These are phyloP conservation scores for Berghia stephanieae DNA, from an alignment of 1,140 invertebrate genomes.

Conservation along the genomic window DNA sequence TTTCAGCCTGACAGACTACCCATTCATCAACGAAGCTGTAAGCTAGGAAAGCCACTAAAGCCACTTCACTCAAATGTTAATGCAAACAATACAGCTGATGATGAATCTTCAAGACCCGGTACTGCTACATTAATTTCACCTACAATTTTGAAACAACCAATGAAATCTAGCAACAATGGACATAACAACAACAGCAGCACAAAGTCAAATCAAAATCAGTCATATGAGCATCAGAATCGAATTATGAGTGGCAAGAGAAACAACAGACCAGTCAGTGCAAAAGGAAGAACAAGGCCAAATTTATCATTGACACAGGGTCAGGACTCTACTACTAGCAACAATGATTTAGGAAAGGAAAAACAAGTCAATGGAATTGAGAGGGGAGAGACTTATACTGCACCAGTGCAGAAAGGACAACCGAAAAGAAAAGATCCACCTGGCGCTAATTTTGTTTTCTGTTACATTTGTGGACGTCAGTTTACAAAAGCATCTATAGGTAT, in stretches of 20 bases:
- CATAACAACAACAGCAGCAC: background rate
- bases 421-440: slow-evolving; percentile 37
- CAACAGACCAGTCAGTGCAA: slow-evolving; percentile 31
- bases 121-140: slow-evolving; percentile 42
- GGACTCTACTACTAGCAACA: too few species aligned
- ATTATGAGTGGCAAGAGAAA: slow-evolving; percentile 15
- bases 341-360: slow-evolving; percentile 1
- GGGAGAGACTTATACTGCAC: slow-evolving; percentile 44
- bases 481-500: slow-evolving; percentile 73
- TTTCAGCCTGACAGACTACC: slow-evolving; percentile 76
- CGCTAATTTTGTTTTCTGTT: slow-evolving; percentile 73
- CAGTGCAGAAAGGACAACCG: slow-evolving; percentile 40
- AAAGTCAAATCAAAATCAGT: slow-evolving; percentile 16
- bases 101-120: slow-evolving; percentile 31
- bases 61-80: slow-evolving; percentile 29
- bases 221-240: background rate
- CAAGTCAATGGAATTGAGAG: slow-evolving; percentile 1
- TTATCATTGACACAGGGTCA: slow-evolving; percentile 14
- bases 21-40: slow-evolving; percentile 76
- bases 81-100: background rate
- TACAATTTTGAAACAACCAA: slow-evolving; percentile 35
- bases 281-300: slow-evolving; percentile 22
- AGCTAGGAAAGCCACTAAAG: slow-evolving; percentile 49
- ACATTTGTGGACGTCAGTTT: slow-evolving; percentile 77
- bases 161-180: background rate